These are phyloP conservation scores for Scaptomyza tumidula DNA, from an alignment of 2,888 invertebrate genomes.

Conservation along the genomic window DNA sequence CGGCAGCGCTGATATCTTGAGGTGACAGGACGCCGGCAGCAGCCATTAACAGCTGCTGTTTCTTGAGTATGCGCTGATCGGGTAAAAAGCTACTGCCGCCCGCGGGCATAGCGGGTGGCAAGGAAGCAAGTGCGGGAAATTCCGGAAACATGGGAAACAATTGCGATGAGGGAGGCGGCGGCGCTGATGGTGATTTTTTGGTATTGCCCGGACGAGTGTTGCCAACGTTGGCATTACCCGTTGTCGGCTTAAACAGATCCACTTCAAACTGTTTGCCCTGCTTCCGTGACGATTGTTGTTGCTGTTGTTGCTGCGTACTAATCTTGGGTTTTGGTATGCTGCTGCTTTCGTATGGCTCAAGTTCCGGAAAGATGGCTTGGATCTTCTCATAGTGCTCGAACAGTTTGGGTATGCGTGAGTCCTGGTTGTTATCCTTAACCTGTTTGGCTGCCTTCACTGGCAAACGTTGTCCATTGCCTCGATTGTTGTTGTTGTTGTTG, in stretches of 20 bases:
- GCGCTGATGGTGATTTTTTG: slow-evolving; percentile 81
- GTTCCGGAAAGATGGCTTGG: slow-evolving; percentile 91
- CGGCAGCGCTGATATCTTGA: slow-evolving; percentile 5
- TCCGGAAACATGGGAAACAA: slow-evolving; percentile 44
- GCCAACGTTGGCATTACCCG: slow-evolving; percentile 26
- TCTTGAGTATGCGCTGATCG: slow-evolving; percentile 79
- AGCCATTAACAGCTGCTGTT: slow-evolving; percentile 80
- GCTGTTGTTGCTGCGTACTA: slow-evolving; percentile 17
- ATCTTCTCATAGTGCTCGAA: slow-evolving; percentile 91
- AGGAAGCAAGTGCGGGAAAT: slow-evolving; percentile 28
- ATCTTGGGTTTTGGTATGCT: slow-evolving; percentile 46
- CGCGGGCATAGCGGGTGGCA: slow-evolving; percentile 38
- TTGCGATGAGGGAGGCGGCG: slow-evolving; percentile 64
- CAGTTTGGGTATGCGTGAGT: slow-evolving; percentile 88
- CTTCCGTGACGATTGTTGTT: slow-evolving; percentile 39
- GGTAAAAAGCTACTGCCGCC: slow-evolving; percentile 76
- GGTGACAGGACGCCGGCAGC: slow-evolving; percentile 68
- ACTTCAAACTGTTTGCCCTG: slow-evolving; percentile 70
- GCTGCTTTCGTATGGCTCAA: slow-evolving; percentile 85
- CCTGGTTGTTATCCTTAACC: slow-evolving; percentile 81
- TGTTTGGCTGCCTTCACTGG: slow-evolving; percentile 84
- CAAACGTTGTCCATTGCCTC: slow-evolving; percentile 52
- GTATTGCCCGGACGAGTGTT: slow-evolving; percentile 83
- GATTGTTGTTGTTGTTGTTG: slow-evolving; percentile 45
- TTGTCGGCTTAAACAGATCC: slow-evolving; percentile 60